Conservation (phyloP, 1,140 invertebrate species). For the Palaemon carinicauda region DNA sequence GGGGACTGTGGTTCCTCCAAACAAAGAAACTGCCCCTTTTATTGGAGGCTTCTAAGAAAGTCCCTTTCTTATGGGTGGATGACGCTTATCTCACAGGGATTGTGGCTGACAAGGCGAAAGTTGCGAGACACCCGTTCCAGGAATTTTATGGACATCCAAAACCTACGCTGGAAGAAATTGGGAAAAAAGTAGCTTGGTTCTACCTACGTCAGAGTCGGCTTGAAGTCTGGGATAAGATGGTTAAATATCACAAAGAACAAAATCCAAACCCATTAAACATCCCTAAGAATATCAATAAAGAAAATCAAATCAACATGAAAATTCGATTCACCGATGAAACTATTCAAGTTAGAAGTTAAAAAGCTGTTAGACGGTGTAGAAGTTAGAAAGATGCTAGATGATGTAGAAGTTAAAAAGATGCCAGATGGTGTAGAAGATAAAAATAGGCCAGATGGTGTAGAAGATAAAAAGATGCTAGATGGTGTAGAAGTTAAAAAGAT, state of each 20-base stretch:
- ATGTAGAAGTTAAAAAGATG: too few relatives aligned
- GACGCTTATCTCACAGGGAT: slow-evolving; percentile 33
- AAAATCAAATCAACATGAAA: too few relatives aligned
- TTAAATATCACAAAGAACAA: neutral
- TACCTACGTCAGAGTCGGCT: neutral
- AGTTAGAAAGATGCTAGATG: too few relatives aligned
- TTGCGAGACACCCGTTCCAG: neutral
- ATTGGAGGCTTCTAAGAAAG: slow-evolving; percentile 12
- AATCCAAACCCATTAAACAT: too few relatives aligned
- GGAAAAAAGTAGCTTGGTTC: neutral
- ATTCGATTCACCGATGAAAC: too few relatives aligned
- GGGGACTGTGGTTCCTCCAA: slow-evolving; percentile 23
- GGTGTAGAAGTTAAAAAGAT: too few relatives aligned
- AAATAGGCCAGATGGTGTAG: too few relatives aligned
- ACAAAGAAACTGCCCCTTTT: neutral
- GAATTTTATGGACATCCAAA: slow-evolving; percentile 11
- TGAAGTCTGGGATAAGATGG: neutral
- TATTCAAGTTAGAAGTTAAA: too few relatives aligned
- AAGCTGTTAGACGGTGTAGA: too few relatives aligned
- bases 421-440: too few relatives aligned
- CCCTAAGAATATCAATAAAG: too few relatives aligned
- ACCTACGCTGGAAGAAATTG: neutral
- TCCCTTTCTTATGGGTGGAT: slow-evolving; percentile 37
- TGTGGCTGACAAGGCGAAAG: neutral
- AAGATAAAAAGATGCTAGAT: too few relatives aligned